Base-by-base conservation (phyloP, 2,888 invertebrate species). In the Altica lythri region DNA sequence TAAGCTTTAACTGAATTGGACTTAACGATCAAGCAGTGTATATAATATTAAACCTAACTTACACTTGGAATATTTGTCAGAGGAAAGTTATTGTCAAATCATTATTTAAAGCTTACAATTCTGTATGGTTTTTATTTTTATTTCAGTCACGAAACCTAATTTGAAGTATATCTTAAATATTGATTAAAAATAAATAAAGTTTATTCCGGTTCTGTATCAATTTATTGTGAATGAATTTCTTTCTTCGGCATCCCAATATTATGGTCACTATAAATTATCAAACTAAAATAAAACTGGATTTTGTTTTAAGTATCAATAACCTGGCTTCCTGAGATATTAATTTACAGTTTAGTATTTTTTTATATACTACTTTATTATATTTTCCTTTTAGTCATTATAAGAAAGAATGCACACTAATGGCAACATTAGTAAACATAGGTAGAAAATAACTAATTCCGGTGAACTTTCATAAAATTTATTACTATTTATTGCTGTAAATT, bases 251-350 rank as follows among this genome's bases (percentile, higher is more conserved):
- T 38, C 40, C n/a, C 30, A 38, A 48, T 14, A 42, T 32, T 32
- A 40, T 22, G 40, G 48, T 38, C 38, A 22, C 49, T 32, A 49
- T 49, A 49, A 49, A 49, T 49, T 49, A 42, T 32, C 49, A 34
- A 42, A 42, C 48, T 32, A 19, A 49, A 40, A 49, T 49, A 40
- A 49, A 42, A 49, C 49, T 42, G 49, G 40, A 49, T 49, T 42
- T 42, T 40, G 30, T 10, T 49, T 49, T 49, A 40, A 48, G 48
- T 48, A 48, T 48, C 48, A 30, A 48, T 48, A 8, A 40, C 12
- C 48, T 10, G 48, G 48, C 48, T 48, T 48, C 48, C 48, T 48
- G 48, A 38, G 48, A 38, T 48, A 48, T 48, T 48, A 48, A 48
- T 48, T 48, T 48, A 48, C 48, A 40, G 30, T 48, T 48, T 34